A percentile compares a stretch with the other conserved stretches of the same genome.
These are phyloP conservation scores for Tribolium freemani DNA, from an alignment of 2,888 invertebrate species.

Conservation along the genomic window DNA sequence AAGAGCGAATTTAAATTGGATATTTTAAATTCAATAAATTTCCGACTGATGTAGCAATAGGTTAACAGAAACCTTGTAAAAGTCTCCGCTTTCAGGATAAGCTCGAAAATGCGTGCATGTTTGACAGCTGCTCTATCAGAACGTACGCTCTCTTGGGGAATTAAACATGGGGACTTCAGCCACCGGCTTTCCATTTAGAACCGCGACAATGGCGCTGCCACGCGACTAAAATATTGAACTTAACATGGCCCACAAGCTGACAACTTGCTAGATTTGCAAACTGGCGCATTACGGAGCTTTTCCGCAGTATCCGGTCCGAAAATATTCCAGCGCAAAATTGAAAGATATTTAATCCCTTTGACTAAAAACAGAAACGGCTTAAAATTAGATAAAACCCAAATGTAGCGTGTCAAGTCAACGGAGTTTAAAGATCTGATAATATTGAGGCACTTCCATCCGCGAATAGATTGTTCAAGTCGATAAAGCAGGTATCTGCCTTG, in stretches of 20 bases:
- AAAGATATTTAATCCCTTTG: slow-evolving; percentile 37
- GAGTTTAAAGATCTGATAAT: slow-evolving; percentile 62
- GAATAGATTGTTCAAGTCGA: slow-evolving; percentile 61
- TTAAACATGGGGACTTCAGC: slow-evolving; percentile 59
- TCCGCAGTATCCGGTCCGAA: slow-evolving; percentile 2
- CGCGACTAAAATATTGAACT: slow-evolving; percentile 57
- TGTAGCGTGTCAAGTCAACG: slow-evolving; percentile 61
- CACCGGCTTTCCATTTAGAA: slow-evolving; percentile 55
- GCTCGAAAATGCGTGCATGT: slow-evolving; percentile 58
- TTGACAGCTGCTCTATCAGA: slow-evolving; percentile 63
- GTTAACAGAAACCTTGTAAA: slow-evolving; percentile 46
- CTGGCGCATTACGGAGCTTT: slow-evolving; percentile 34
- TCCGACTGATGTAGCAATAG: slow-evolving; percentile 40
- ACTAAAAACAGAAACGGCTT: slow-evolving; percentile 57
- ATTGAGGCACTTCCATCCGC: slow-evolving; percentile 56
- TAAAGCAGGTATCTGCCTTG: slow-evolving; percentile 61
- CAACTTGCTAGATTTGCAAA: slow-evolving; percentile 42
- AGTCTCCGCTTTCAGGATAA: slow-evolving; percentile 44
- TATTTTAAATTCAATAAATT: slow-evolving; percentile 46
- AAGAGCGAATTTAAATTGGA: slow-evolving; percentile 44
- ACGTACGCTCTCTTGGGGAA: slow-evolving; percentile 63
- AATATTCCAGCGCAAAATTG: slow-evolving; percentile 20
- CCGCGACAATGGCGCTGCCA: slow-evolving; percentile 53
- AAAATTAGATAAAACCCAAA: slow-evolving; percentile 62
- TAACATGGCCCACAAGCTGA: slow-evolving; percentile 40